A percentile compares a stretch with the other conserved stretches of the same genome.
phyloP scores from a whole-genome alignment of 2,888 invertebrate genomes.

The Eutolmus rufibarbis region DNA sequence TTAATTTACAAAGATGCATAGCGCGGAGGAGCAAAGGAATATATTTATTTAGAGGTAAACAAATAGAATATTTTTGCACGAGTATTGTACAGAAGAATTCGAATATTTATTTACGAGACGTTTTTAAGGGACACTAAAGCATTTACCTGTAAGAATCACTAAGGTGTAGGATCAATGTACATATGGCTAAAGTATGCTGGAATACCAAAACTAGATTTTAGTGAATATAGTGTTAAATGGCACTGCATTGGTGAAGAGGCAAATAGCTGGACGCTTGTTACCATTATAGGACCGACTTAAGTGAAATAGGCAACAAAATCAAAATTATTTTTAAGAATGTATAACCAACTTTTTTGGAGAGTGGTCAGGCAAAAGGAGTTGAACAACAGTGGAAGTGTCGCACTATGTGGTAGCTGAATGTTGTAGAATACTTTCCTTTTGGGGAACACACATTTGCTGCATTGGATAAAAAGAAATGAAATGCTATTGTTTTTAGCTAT shows the following conservation, averaged over 20 bases:
- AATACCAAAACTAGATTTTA: constrained; percentile 9
- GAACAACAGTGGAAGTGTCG: background rate
- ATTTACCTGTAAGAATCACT: background rate
- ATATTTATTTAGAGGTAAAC: constrained; percentile 37
- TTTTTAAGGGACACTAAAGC: constrained; percentile 16
- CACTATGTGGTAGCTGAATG: background rate
- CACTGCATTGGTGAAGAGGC: background rate
- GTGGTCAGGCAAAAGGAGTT: background rate
- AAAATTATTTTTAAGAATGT: constrained; percentile 29
- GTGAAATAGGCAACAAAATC: constrained; percentile 5
- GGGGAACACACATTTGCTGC: background rate
- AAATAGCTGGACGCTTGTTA: background rate
- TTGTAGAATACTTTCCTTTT: background rate
- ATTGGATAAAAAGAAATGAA: background rate
- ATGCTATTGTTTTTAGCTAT: too few species aligned
- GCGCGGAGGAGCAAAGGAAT: constrained; percentile 34
- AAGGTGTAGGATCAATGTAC: background rate
- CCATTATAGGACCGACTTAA: background rate
- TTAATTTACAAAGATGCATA: constrained; percentile 9
- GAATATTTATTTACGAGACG: constrained; percentile 36
- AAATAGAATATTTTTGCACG: constrained; percentile 43
- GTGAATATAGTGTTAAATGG: background rate
- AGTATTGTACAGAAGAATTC: constrained; percentile 35
- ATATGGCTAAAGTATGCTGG: background rate
- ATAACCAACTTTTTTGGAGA: background rate